Percentiles rank a stretch among this genome's conserved stretches.
Conservation (phyloP, 23 tunicate species). For the Diplosoma virens region DNA sequence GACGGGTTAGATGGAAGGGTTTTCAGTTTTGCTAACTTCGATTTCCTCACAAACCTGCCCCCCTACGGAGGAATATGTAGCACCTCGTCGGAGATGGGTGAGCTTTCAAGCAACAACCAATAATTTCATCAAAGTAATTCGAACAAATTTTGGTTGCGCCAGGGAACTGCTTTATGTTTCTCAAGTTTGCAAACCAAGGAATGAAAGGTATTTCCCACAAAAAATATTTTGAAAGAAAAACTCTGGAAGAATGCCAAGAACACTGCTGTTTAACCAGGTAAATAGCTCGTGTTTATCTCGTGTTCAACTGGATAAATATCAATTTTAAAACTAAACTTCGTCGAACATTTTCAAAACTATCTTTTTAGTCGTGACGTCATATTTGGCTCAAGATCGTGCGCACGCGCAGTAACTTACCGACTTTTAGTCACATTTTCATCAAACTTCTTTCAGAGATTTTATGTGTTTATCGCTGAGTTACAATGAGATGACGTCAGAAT, state of each 20-base stretch:
- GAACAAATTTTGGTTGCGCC: background rate
- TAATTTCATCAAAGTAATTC: background rate
- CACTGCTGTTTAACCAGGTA: slow-evolving; percentile 80
- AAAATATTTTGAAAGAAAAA: slow-evolving; percentile 7
- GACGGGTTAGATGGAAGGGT: slow-evolving; percentile 83
- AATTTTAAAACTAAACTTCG: no score
- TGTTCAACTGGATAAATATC: no score
- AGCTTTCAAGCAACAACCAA: background rate
- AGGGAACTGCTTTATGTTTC: slow-evolving; percentile 50
- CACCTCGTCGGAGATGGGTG: slow-evolving; percentile 48
- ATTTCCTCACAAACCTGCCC: slow-evolving; percentile 69
- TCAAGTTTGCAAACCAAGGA: slow-evolving; percentile 5
- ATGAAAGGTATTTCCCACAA: slow-evolving; percentile 1
- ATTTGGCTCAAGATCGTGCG: no score
- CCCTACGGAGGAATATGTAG: slow-evolving; percentile 76
- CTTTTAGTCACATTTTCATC: no score
- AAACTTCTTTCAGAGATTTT: slow-evolving; percentile 69
- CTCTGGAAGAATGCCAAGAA: slow-evolving; percentile 49
- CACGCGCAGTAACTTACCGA: no score
- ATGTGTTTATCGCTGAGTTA: slow-evolving; percentile 76
- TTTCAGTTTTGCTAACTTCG: slow-evolving; percentile 75
- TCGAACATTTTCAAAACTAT: no score
- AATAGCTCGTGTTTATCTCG: no score
- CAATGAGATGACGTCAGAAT: slow-evolving; percentile 28
- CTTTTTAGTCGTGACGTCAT: no score